These are phyloP conservation scores for Lepus timidus DNA, from an alignment of 2,113 vertebrate species.

Conservation along the genomic window DNA sequence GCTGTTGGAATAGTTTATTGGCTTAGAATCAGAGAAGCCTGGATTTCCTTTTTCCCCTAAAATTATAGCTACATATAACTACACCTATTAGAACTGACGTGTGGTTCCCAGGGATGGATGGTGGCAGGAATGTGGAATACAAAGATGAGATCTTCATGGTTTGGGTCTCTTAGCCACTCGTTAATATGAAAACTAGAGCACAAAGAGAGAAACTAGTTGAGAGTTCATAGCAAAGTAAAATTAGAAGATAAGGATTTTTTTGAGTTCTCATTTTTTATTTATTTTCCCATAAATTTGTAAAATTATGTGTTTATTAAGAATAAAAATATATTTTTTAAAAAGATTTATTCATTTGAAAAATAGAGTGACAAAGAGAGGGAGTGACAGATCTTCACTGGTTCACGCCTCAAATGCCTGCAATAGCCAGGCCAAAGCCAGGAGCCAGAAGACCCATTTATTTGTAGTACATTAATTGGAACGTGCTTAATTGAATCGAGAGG, in stretches of 20 bases:
- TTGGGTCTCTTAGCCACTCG: neutral
- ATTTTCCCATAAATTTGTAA: too few relatives aligned
- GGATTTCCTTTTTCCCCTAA: neutral
- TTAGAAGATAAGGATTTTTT: too few relatives aligned
- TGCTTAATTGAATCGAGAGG: slow-evolving; percentile 31
- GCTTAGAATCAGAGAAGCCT: slow-evolving; percentile 33
- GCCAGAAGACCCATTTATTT: neutral
- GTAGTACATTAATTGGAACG: slow-evolving; percentile 10
- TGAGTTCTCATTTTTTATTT: neutral
- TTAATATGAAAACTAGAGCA: slow-evolving; percentile 12
- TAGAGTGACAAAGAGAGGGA: too few relatives aligned
- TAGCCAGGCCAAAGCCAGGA: too few relatives aligned
- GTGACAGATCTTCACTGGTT: too few relatives aligned
- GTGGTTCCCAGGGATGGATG: neutral
- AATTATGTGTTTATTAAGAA: neutral
- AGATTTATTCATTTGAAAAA: too few relatives aligned
- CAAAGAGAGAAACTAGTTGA: neutral
- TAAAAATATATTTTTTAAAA: too few relatives aligned
- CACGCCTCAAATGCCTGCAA: too few relatives aligned
- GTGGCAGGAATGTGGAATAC: neutral
- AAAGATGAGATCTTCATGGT: neutral
- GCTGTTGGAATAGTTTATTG: slow-evolving; percentile 44
- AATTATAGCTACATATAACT: neutral
- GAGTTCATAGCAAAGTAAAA: too few relatives aligned
- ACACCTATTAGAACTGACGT: neutral